phyloP scores from a whole-genome alignment of 2,888 invertebrate genomes.

The Nudaria mundana region DNA sequence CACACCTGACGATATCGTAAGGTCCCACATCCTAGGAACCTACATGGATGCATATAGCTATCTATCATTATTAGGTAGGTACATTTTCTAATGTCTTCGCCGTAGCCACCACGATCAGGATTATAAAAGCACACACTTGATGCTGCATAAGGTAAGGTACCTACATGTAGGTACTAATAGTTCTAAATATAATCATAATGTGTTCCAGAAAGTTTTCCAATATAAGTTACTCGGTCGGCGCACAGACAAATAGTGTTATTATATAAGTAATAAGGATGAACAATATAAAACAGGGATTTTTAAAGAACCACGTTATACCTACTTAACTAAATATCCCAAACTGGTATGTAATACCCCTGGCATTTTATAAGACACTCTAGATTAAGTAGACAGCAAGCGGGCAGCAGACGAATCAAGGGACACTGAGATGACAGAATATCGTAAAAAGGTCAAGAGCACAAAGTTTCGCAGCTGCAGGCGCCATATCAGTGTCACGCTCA shows the following conservation, averaged over 20 bases:
- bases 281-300: conserved; percentile 70
- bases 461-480: too few species aligned
- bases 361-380: conserved; percentile 38
- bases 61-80: too few species aligned
- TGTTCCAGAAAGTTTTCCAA: conserved; percentile 75
- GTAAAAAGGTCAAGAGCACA: not conserved
- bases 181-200: conserved; percentile 45
- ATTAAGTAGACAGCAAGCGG: conserved; percentile 32
- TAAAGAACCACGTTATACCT: conserved; percentile 43
- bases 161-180: conserved; percentile 25
- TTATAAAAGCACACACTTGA: too few species aligned
- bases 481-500: conserved; percentile 1
- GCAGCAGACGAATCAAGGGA: too few species aligned
- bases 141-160: too few species aligned
- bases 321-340: conserved; percentile 33
- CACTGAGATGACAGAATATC: too few species aligned
- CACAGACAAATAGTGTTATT: conserved; percentile 46
- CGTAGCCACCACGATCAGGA: too few species aligned
- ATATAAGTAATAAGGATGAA: conserved; percentile 50
- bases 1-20: too few species aligned
- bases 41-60: too few species aligned
- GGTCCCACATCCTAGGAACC: too few species aligned
- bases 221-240: conserved; percentile 51
- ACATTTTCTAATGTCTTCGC: too few species aligned
- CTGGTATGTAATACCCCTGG: conserved; percentile 35